phyloP scores from a whole-genome alignment of 1,140 invertebrate genomes.

The Pogonomyrmex barbatus region DNA sequence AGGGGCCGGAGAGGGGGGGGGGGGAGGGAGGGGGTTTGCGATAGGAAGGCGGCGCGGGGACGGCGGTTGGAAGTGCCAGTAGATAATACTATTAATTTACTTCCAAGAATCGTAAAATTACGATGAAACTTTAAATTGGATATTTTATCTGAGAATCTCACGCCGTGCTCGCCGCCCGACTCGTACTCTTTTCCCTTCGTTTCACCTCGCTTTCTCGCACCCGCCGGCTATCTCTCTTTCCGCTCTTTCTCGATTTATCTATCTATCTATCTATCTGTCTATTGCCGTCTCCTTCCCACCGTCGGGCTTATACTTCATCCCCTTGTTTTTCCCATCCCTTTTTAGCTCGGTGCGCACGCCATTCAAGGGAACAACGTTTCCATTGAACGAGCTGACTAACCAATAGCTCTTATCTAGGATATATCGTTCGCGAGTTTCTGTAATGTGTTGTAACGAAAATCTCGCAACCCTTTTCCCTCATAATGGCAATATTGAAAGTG shows the following conservation, averaged over 20 bases:
- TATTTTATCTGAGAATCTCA: slow-evolving; percentile 84
- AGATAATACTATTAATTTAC: slow-evolving; percentile 85
- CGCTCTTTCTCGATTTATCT: slow-evolving; percentile 58
- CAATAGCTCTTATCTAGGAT: slow-evolving; percentile 69
- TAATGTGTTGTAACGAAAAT: slow-evolving; percentile 36
- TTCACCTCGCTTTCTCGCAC: slow-evolving; percentile 42
- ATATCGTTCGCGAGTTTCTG: slow-evolving; percentile 67
- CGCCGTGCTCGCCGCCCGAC: slow-evolving; percentile 60
- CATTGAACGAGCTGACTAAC: slow-evolving; percentile 74
- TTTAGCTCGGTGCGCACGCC: slow-evolving; percentile 55
- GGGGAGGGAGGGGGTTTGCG: slow-evolving; percentile 5
- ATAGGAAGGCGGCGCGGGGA: not conserved
- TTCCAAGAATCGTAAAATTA: slow-evolving; percentile 85
- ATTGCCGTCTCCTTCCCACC: slow-evolving; percentile 37
- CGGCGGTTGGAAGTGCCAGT: slow-evolving; percentile 64
- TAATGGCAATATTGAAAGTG: not conserved
- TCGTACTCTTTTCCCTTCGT: slow-evolving; percentile 36
- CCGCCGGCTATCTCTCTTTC: slow-evolving; percentile 25
- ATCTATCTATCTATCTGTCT: slow-evolving; percentile 63
- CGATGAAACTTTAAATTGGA: slow-evolving; percentile 85
- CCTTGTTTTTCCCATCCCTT: slow-evolving; percentile 43
- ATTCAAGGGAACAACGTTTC: slow-evolving; percentile 74
- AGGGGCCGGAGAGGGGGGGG: too few species aligned
- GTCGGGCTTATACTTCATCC: slow-evolving; percentile 47
- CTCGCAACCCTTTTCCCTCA: not conserved